Percentiles rank a stretch among this genome's conserved stretches.
Evolutionary conservation across 2,888 invertebrate species (phyloP).

Genomic region (Mongoloraphidia duomilia): DNA sequence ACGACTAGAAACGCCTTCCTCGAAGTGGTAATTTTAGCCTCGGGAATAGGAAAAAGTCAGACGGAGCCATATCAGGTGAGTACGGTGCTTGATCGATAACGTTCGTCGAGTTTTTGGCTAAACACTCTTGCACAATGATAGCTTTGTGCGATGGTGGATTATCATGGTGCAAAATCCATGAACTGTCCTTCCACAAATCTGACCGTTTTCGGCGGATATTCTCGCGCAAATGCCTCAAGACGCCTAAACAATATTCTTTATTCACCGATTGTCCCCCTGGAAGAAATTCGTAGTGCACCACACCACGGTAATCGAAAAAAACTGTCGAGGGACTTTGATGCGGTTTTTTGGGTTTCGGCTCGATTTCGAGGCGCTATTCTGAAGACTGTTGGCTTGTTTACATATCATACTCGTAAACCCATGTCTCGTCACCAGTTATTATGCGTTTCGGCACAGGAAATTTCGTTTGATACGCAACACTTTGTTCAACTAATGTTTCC

Average conservation of each 20-base stretch:
- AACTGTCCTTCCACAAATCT: conserved; percentile 10
- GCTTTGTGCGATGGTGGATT: conserved; percentile 10
- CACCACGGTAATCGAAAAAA: background rate
- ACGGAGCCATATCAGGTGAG: conserved; percentile 13
- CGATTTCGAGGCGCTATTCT: background rate
- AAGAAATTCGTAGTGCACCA: conserved; percentile 3
- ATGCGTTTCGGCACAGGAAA: background rate
- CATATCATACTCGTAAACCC: background rate
- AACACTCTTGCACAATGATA: conserved; percentile 9
- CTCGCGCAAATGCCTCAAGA: conserved; percentile 14
- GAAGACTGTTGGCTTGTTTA: background rate
- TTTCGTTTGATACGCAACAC: too few species aligned
- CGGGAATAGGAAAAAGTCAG: conserved; percentile 12
- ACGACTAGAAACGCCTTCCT: conserved; percentile 10
- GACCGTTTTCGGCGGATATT: conserved; percentile 13
- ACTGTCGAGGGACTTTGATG: background rate
- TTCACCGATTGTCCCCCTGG: conserved; percentile 8
- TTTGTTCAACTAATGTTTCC: too few species aligned
- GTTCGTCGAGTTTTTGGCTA: conserved; percentile 12
- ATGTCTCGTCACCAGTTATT: background rate
- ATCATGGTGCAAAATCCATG: conserved; percentile 15
- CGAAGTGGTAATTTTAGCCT: conserved; percentile 9
- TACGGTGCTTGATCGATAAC: conserved; percentile 13
- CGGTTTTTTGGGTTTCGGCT: background rate
- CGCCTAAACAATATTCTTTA: conserved; percentile 12